Base-by-base conservation (phyloP, 2,888 invertebrate species). In the Lasioglossum oenotherae region DNA sequence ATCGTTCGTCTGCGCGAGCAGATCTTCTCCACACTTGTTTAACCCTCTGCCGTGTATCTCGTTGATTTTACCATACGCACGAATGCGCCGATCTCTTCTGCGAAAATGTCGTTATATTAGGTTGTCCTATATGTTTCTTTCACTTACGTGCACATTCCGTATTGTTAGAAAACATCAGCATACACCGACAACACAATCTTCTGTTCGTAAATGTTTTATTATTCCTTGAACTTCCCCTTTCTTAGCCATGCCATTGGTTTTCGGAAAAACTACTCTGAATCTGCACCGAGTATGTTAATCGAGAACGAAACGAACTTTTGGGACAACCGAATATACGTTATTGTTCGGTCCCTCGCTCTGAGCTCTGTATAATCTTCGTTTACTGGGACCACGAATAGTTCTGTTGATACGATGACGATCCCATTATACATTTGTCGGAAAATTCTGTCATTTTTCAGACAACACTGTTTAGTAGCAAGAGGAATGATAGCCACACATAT, bases 1-100 rank as follows among this genome's bases (percentile, higher is more conserved):
- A 71, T 78, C 53, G 74, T 86, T 86, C 57, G 19, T 49, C 73
- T 31, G 38, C 14, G 35, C 71, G n/a, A 38, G 41, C 60, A 23
- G 67, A 83, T 41, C 72, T 3, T 74, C 53, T 19, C 38, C 60
- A 27, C 10, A n/a, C 60, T 75, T 27, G 23, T 75, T 75, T n/a
- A 41, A 46, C 60, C 60, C 74, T 64, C 74, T 31, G 19, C 2
- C 16, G 31, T n/a, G 8, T 10, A 53, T 38, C 16, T 44, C 27
- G 49, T 53, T 6, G 12, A 46, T 69, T 38, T 69, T 4, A 16
- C 3, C 23, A 8, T 38, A 16, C 46, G 19, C 35, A 19, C 16
- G 16, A 19, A 31, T 16, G 16, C 16, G 16, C 16, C 64, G 64
- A 64, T 5, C 31, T 60, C 31, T 60, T 60, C 27, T 31, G 31